Evolutionary conservation across 2,797 vertebrate species (phyloP), one percentile per base, ranked within the genome.

Genomic region (Gymnopithys bicolor): DNA sequence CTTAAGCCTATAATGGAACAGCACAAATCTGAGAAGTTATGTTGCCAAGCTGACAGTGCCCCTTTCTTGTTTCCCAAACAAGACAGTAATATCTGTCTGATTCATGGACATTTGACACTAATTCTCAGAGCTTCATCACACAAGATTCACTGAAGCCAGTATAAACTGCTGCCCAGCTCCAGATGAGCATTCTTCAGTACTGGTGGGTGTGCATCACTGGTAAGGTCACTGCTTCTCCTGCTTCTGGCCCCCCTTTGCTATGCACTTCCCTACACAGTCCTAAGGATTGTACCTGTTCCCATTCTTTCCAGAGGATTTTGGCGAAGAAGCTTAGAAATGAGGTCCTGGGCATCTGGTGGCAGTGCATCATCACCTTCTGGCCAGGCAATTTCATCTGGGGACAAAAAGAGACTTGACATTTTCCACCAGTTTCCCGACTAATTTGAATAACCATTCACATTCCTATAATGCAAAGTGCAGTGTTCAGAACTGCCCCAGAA

Each of bases 291-390:
- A 99, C 99, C 99, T 98, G 99, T 99, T 80, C 99, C 99, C 83
- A 99, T 98, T 84, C 99, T 98, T 91, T 99, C 99, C 97, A 99
- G 95, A 52, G 99, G 99, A 89, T 99, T 99, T 94, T 99, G 99
- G 73, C 98, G 97, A 56, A 99, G 98, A 41, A 99, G 98, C 94
- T 98, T 99, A 63, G 98, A 98, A 97, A 99, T 99, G 69, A 99
- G 99, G 95, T 99, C 99, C 96, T 99, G 98, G 80, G 99, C 98
- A 45, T 99, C 99, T 11, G 95, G 96, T 16, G 99, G 99, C n/a
- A 99, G 97, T 33, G 99, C 99, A 60, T 99, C 99, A 3, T 99
- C 99, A 77, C 98, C 99, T 92, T 99, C 99, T 22, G 99, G 99
- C 99, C 99, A 99, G 39, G 98, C 98, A 92, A 99, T 99, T 97